Evolutionary conservation across 2,797 vertebrate species (phyloP).

Genomic region (Sebastes cheni): DNA sequence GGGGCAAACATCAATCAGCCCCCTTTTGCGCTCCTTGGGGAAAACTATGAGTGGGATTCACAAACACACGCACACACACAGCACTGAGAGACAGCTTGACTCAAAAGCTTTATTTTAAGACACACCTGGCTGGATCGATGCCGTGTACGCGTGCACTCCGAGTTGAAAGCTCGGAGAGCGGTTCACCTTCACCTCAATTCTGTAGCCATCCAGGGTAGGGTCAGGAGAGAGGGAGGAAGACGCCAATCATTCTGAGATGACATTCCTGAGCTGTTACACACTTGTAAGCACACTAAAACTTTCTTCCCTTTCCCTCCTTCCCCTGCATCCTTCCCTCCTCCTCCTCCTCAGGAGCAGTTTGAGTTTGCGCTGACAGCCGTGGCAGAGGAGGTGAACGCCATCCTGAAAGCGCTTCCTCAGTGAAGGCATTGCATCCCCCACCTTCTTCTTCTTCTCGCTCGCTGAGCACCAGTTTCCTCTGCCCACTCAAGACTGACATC

Average conservation of each 20-base stretch:
- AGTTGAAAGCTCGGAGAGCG: slow-evolving; percentile 51
- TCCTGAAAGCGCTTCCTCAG: slow-evolving; percentile 96
- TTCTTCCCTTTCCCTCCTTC: slow-evolving; percentile 22
- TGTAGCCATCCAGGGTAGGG: slow-evolving; percentile 47
- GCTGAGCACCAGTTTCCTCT: slow-evolving; percentile 57
- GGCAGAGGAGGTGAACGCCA: slow-evolving; percentile 98
- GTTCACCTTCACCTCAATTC: slow-evolving; percentile 52
- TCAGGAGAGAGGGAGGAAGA: slow-evolving; percentile 32
- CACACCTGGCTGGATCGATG: slow-evolving; percentile 75
- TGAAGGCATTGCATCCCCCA: slow-evolving; percentile 74
- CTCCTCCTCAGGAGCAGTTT: slow-evolving; percentile 91
- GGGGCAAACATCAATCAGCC: slow-evolving; percentile 79
- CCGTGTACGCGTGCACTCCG: slow-evolving; percentile 21
- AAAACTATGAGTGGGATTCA: slow-evolving; percentile 62
- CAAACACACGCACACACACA: slow-evolving; percentile 37
- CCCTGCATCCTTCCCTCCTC: slow-evolving; percentile 12
- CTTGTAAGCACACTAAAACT: slow-evolving; percentile 45
- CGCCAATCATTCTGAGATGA: slow-evolving; percentile 55
- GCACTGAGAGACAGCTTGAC: slow-evolving; percentile 58
- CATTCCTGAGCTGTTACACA: slow-evolving; percentile 26
- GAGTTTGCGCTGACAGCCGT: slow-evolving; percentile 97
- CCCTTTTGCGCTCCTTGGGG: slow-evolving; percentile 65
- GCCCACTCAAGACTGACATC: slow-evolving; percentile 78
- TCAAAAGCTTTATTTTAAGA: slow-evolving; percentile 76
- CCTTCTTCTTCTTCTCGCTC: slow-evolving; percentile 34